These are phyloP conservation scores for Temnothorax nylanderi DNA, from an alignment of 1,140 invertebrate species.

Conservation along the genomic window DNA sequence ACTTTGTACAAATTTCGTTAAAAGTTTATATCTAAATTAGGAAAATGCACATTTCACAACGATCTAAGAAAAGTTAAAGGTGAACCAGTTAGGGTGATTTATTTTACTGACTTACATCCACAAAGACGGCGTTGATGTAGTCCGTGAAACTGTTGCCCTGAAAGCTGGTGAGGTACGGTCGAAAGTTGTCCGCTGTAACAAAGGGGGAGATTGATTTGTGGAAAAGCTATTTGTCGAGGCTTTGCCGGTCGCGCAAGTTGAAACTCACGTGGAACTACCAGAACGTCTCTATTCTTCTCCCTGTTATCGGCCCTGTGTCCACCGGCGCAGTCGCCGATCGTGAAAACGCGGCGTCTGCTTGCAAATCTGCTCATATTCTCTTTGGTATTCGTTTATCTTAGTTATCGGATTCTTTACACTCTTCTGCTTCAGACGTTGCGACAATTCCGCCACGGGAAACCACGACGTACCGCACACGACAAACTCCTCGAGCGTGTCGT, in stretches of 20 bases:
- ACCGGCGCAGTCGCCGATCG: constrained; percentile 99
- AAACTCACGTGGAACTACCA: constrained; percentile 97
- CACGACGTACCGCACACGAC: constrained; percentile 96
- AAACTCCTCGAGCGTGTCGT: constrained; percentile 97
- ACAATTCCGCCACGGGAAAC: constrained; percentile 96
- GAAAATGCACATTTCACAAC: not conserved
- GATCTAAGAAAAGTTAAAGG: not conserved
- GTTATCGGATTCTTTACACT: constrained; percentile 92
- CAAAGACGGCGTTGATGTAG: constrained; percentile 99
- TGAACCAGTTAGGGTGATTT: not conserved
- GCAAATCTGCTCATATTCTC: constrained; percentile 97
- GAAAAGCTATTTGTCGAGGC: constrained; percentile 5
- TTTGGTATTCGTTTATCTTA: constrained; percentile 96
- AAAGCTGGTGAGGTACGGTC: constrained; percentile 98
- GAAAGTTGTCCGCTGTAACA: constrained; percentile 95
- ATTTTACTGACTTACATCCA: constrained; percentile 93
- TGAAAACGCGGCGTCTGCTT: constrained; percentile 97
- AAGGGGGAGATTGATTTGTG: constrained; percentile 79
- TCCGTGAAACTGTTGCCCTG: constrained; percentile 99
- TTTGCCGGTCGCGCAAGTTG: not conserved
- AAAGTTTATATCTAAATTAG: not conserved
- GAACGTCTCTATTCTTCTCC: constrained; percentile 98
- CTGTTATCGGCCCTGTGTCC: constrained; percentile 98
- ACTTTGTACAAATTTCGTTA: not conserved
- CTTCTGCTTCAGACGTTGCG: constrained; percentile 95